These are phyloP conservation scores for Neodiprion lecontei DNA, from an alignment of 1,140 invertebrate genomes.

Conservation along the genomic window DNA sequence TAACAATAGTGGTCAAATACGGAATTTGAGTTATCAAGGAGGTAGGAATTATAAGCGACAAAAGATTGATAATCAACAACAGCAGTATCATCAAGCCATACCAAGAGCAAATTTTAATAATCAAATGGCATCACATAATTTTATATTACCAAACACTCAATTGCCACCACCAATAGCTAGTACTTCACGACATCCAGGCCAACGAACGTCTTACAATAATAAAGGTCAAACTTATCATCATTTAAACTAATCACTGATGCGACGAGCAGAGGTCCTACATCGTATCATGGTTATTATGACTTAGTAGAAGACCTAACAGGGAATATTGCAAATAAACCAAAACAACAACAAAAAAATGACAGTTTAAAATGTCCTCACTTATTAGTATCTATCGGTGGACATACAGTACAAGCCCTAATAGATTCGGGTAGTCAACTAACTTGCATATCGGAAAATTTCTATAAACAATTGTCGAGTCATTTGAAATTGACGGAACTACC, in stretches of 20 bases:
- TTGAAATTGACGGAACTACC: constrained; percentile 18
- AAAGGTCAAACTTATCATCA: neutral
- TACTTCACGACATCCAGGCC: neutral
- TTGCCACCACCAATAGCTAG: neutral
- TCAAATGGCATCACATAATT: neutral
- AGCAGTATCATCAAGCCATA: neutral
- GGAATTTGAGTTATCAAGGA: neutral
- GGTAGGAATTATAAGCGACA: neutral
- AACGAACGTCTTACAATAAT: too few species aligned
- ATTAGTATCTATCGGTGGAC: neutral
- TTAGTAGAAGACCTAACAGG: constrained; percentile 16
- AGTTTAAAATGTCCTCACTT: constrained; percentile 11
- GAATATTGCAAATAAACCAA: neutral
- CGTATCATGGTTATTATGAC: neutral
- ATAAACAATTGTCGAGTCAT: constrained; percentile 9
- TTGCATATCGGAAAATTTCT: constrained; percentile 12
- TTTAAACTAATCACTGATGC: constrained; percentile 24
- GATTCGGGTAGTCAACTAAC: constrained; percentile 24
- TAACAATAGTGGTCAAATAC: neutral
- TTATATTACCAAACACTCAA: neutral
- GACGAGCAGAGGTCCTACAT: constrained; percentile 16
- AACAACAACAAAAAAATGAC: neutral
- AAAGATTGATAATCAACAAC: neutral
- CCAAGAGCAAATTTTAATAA: neutral
- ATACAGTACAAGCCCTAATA: constrained; percentile 10